Evolutionary conservation across 2,797 vertebrate genomes (phyloP), one percentile per base, ranked within the genome.

Genomic region (Pygocentrus nattereri): DNA sequence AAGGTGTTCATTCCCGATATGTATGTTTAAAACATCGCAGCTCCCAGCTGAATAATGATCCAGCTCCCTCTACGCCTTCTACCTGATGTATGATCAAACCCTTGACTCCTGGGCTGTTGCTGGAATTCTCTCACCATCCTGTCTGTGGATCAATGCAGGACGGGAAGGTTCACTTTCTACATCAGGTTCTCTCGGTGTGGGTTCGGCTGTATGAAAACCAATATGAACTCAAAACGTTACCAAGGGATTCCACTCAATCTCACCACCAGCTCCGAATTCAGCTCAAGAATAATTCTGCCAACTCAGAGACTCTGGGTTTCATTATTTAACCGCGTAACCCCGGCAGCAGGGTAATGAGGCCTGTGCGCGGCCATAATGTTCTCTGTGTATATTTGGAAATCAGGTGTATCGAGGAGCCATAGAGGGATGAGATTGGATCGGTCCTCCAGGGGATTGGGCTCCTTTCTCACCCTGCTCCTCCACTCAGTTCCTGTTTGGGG

Each of bases 391-490:
- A 78, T 85, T 82, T 85, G 78, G 69, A 77, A 70, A 74, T 76
- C 72, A 79, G 79, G 70, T 79, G 70, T 79, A 70, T 69, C 30
- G 54, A 65, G 4, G 56, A 70, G 30, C 75, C 25, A 19, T 49
- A 49, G 27, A 71, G 65, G 56, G 34, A 44, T 72, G 69, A 76
- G 77, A 79, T 83, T 75, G 71, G 64, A 79, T 75, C 19, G 6
- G 38, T 81, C 71, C 47, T 16, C 18, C 41, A 27, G 81, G 50
- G 67, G 47, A 75, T 38, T 41, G 68, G 56, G 58, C 52, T 73
- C 74, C 4, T 76, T 85, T 83, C 77, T 74, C 90, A 88, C 18
- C 7, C 75, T 23, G 47, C 61, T 71, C 47, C 34, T 73, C 56
- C 21, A 21, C 6, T 56, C 50, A 56, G 19, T 30, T 61, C 25